These are phyloP conservation scores for Rhinoraja longicauda DNA, from an alignment of 2,797 vertebrate species.

Conservation along the genomic window DNA sequence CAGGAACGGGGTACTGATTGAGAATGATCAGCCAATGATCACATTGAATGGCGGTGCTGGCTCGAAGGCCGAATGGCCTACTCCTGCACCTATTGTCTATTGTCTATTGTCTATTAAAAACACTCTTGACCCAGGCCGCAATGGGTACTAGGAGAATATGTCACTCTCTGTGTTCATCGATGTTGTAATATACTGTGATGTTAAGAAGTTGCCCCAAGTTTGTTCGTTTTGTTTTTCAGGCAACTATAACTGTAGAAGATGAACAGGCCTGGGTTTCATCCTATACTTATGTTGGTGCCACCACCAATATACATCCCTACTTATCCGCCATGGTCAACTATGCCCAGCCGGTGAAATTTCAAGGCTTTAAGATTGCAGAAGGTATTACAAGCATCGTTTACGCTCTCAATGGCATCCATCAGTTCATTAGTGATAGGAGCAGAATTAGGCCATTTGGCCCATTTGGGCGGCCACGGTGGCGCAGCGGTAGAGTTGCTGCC, in stretches of 20 bases:
- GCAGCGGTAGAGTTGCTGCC: too few relatives aligned
- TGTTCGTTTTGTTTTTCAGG: slow-evolving; percentile 57
- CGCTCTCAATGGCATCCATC: too few relatives aligned
- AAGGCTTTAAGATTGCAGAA: slow-evolving; percentile 89
- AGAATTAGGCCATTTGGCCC: too few relatives aligned
- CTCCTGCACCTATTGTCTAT: too few relatives aligned
- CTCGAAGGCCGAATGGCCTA: too few relatives aligned
- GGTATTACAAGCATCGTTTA: slow-evolving; percentile 64
- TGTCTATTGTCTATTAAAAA: too few relatives aligned
- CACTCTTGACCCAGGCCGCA: too few relatives aligned
- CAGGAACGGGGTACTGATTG: too few relatives aligned
- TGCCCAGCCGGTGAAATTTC: slow-evolving; percentile 95
- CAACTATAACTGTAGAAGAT: slow-evolving; percentile 77
- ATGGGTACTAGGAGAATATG: background rate
- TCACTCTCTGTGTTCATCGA: background rate
- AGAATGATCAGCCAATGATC: too few relatives aligned
- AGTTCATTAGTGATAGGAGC: background rate
- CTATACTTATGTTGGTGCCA: slow-evolving; percentile 94
- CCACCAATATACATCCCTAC: slow-evolving; percentile 94
- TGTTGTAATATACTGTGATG: background rate
- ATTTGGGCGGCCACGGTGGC: too few relatives aligned
- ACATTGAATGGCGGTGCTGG: too few relatives aligned
- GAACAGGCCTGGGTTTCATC: slow-evolving; percentile 92
- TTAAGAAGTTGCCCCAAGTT: background rate
- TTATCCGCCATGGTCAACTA: slow-evolving; percentile 98